Base-by-base conservation (phyloP, 2,797 vertebrate genomes). In the Tamandua tetradactyla region DNA sequence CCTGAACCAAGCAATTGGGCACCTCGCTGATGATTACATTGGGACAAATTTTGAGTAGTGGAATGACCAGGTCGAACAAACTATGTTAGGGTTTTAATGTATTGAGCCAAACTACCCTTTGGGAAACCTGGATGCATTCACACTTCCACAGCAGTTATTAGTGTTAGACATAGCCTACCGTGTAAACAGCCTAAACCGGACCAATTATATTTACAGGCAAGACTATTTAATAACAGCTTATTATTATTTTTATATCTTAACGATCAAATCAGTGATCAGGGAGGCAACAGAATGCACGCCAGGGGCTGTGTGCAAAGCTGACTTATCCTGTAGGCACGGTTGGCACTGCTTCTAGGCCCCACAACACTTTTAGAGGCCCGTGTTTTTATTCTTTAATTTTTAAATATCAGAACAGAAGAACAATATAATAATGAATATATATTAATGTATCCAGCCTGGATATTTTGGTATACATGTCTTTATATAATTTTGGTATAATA, bases 231-330 rank as follows among this genome's bases (percentile, higher is more conserved):
- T 71, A 91, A 87, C 61, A 88, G n/a, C 35, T 83, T 42, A 32
- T 61, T 47, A 47, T 82, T 94, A 79, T 90, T 83, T 92, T 72
- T 89, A 30, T 59, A 85, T 40, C 81, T 89, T 93, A 81, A 87
- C 55, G 78, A 47, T 94, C 61, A 85, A 81, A 40, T 61, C 59
- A 86, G 32, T 72, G 35, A 87, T 89, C 35, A 69, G 23, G 23
- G 30, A 86, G 32, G 57, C 62, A 82, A 57, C 3, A 9, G 18
- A 15, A 9, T 74, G 11, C 42, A 37, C 81, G 32, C 68, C 66
- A 80, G 94, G 22, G 40, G 20, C 49, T 87, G 30, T 14, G 9
- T 35, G 64, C 32, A 84, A 35, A 81, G 40, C 20, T 66, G 68
- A 87, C 25, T 83, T 71, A 71, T 40, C 40, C 25, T 55, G 66